Percentiles rank a stretch among this genome's conserved stretches.
phyloP scores from a whole-genome alignment of 2,113 vertebrate species.

The Channa argus region DNA sequence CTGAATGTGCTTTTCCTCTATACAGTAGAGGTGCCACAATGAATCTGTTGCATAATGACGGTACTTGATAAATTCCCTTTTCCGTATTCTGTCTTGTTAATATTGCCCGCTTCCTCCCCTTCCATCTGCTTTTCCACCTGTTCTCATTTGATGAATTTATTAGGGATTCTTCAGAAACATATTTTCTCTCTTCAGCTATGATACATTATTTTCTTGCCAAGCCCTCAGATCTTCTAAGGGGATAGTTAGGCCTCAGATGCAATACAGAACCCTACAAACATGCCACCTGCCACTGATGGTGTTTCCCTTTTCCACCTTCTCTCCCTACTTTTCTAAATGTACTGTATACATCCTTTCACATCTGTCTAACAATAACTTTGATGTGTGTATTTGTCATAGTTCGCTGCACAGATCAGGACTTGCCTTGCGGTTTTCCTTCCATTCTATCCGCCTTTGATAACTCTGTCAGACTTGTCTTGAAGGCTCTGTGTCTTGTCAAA shows the following conservation, averaged over 20 bases:
- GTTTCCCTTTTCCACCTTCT: too few species aligned
- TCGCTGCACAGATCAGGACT: neutral
- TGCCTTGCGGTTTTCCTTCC: neutral
- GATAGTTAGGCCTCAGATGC: neutral
- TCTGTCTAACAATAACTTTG: neutral
- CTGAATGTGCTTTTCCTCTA: too few species aligned
- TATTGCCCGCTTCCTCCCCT: slow-evolving; percentile 7
- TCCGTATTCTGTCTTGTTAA: slow-evolving; percentile 2
- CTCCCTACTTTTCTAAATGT: neutral
- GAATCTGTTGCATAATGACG: neutral
- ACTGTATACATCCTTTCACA: neutral
- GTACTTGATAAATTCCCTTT: neutral
- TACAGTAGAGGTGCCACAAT: neutral
- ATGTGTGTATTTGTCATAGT: slow-evolving; percentile 3
- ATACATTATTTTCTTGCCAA: slow-evolving; percentile 10
- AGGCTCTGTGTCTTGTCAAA: neutral
- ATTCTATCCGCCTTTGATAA: neutral
- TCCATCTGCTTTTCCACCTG: slow-evolving; percentile 39
- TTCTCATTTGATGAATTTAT: slow-evolving; percentile 17
- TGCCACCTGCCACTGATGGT: neutral
- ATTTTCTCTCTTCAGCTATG: slow-evolving; percentile 21
- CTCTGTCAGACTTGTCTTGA: neutral
- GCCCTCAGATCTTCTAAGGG: slow-evolving; percentile 10
- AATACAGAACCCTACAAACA: neutral
- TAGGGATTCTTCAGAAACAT: slow-evolving; percentile 8